These are phyloP conservation scores for Yponomeuta cagnagella DNA, from an alignment of 2,888 invertebrate species.

Conservation along the genomic window DNA sequence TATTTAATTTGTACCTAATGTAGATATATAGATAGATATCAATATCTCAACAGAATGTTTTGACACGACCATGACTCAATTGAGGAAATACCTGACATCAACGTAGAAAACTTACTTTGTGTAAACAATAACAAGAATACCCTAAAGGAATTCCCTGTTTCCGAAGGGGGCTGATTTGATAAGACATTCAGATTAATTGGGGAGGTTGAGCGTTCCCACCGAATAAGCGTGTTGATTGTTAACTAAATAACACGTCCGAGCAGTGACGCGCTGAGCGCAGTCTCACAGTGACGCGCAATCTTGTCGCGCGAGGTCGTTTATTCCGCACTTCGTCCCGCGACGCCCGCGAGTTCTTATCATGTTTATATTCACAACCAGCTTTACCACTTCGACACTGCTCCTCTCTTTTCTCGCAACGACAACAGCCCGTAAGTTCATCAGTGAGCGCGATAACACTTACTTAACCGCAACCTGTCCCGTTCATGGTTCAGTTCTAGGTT, in stretches of 20 bases:
- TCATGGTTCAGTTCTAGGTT: neutral
- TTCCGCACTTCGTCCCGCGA: conserved; percentile 14
- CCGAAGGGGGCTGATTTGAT: no score
- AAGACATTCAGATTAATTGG: neutral
- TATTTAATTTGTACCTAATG: no score
- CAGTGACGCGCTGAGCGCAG: neutral
- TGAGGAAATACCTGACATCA: no score
- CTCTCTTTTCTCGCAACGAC: conserved; percentile 15
- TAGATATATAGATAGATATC: no score
- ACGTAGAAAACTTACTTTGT: no score
- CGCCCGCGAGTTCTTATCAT: conserved; percentile 17
- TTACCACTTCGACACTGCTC: conserved; percentile 16
- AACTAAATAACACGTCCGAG: conserved; percentile 2
- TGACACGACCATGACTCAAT: no score
- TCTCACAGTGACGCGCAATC: conserved; percentile 14
- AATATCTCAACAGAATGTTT: no score
- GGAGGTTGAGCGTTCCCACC: neutral
- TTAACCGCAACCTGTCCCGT: neutral
- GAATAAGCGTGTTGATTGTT: neutral
- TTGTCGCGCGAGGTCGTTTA: conserved; percentile 18
- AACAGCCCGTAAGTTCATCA: conserved; percentile 19
- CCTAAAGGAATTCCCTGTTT: neutral
- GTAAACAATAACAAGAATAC: no score
- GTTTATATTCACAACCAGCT: conserved; percentile 16
- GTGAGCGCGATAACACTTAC: conserved; percentile 5